Evolutionary conservation across 2,113 vertebrate species (phyloP).

Genomic region (Miniopterus natalensis): DNA sequence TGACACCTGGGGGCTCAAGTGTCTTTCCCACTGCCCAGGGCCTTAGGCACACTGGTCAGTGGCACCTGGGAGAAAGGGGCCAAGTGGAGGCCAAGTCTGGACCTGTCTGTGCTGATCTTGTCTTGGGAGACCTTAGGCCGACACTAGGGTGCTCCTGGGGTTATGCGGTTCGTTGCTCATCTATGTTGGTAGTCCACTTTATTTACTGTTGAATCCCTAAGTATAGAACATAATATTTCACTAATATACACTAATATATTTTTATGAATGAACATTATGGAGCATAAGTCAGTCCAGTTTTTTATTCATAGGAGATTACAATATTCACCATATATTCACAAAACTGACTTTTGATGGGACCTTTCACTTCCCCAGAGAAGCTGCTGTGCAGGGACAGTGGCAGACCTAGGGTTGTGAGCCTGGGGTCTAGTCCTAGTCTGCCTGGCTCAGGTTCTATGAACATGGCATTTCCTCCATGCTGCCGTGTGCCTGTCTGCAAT

Average conservation of each 20-base stretch:
- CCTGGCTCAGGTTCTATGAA: rapidly evolving
- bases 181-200: not conserved
- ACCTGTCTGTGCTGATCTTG: not conserved
- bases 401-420: not conserved
- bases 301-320: not conserved
- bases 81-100: too few species aligned
- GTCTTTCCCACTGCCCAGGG: not conserved
- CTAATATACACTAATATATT: not conserved
- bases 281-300: not conserved
- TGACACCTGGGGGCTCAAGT: not conserved
- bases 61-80: not conserved
- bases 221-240: not conserved
- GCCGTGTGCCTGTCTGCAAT: not conserved
- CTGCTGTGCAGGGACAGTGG: not conserved
- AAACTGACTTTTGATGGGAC: not conserved
- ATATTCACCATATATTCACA: not conserved
- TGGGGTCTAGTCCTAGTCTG: not conserved
- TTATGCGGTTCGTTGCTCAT: not conserved
- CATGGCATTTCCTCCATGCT: rapidly evolving
- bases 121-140: rapidly evolving
- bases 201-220: not conserved
- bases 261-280: not conserved
- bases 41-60: too few species aligned
- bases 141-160: not conserved
- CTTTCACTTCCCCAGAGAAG: not conserved